Evolutionary conservation across 2,888 invertebrate species (phyloP).

Genomic region (Campoplex nolae): DNA sequence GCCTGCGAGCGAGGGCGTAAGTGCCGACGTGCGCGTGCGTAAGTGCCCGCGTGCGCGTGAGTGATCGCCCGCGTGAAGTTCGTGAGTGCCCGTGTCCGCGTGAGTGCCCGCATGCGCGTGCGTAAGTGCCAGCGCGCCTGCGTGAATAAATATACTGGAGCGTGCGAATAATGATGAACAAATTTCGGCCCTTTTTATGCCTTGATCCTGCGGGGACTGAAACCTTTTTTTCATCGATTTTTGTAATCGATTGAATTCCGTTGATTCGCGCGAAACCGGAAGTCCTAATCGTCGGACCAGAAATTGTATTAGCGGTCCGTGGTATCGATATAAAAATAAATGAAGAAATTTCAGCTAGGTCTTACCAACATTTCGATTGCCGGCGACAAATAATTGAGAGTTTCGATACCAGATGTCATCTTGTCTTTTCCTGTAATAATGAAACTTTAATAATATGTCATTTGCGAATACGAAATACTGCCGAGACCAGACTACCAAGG

Average conservation of each 20-base stretch:
- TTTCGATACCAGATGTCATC: slow-evolving; percentile 24
- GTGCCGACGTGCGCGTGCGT: too few species aligned
- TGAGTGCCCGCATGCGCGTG: too few species aligned
- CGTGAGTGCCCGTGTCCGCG: too few species aligned
- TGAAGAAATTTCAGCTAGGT: not conserved
- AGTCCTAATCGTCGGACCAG: not conserved
- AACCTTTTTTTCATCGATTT: too few species aligned
- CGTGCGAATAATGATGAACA: too few species aligned
- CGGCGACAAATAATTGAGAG: not conserved
- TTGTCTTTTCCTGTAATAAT: slow-evolving; percentile 1
- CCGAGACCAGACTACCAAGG: not conserved
- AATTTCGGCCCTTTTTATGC: too few species aligned
- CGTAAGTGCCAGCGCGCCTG: too few species aligned
- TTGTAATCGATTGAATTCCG: not conserved
- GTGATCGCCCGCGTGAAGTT: too few species aligned
- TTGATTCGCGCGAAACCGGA: not conserved
- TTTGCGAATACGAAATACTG: not conserved
- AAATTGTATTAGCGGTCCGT: not conserved
- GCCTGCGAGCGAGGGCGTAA: too few species aligned
- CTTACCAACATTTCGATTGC: slow-evolving; percentile 32
- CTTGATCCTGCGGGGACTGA: too few species aligned
- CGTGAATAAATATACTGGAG: too few species aligned
- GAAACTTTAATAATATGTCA: not conserved
- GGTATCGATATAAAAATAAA: not conserved
- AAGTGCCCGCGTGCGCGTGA: too few species aligned